A percentile compares a stretch with the other conserved stretches of the same genome.
phyloP scores from a whole-genome alignment of 92 coral and sea anemone genomes.

The Phenganax marumi region DNA sequence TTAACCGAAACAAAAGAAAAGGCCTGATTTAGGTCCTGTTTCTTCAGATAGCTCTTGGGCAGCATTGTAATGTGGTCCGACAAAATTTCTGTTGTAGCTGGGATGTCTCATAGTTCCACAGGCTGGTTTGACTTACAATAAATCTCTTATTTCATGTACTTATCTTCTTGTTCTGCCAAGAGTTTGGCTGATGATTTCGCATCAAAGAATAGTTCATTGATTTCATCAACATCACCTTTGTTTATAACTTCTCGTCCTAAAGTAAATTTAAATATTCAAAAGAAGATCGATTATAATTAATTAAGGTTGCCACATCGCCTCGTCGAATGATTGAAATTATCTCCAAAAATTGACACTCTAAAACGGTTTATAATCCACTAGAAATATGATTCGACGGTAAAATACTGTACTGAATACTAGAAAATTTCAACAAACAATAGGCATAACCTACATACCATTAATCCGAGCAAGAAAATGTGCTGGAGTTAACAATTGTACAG shows the following conservation, averaged over 20 bases:
- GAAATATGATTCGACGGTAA: too few species aligned
- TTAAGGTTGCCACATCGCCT: background rate
- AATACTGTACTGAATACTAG: too few species aligned
- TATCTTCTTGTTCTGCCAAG: constrained; percentile 93
- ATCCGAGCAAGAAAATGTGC: constrained; percentile 93
- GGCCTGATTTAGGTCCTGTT: too few species aligned
- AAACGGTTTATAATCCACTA: background rate
- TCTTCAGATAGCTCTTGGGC: too few species aligned
- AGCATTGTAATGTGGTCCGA: too few species aligned
- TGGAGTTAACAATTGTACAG: constrained; percentile 94
- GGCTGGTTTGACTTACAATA: background rate
- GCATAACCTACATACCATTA: constrained; percentile 63
- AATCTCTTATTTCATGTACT: constrained; percentile 69
- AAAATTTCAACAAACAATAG: background rate
- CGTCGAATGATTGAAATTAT: background rate
- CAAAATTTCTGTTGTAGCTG: too few species aligned
- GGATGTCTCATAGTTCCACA: too few species aligned
- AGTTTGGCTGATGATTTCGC: constrained; percentile 97
- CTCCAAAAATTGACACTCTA: background rate
- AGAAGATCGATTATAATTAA: background rate
- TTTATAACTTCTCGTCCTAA: constrained; percentile 82
- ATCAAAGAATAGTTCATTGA: constrained; percentile 92
- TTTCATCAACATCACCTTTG: constrained; percentile 94
- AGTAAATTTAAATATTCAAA: background rate
- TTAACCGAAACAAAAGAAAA: too few species aligned